Percentiles rank a stretch among this genome's conserved stretches.
Evolutionary conservation across 1,140 invertebrate genomes (phyloP).

Genomic region (Tribolium castaneum): DNA sequence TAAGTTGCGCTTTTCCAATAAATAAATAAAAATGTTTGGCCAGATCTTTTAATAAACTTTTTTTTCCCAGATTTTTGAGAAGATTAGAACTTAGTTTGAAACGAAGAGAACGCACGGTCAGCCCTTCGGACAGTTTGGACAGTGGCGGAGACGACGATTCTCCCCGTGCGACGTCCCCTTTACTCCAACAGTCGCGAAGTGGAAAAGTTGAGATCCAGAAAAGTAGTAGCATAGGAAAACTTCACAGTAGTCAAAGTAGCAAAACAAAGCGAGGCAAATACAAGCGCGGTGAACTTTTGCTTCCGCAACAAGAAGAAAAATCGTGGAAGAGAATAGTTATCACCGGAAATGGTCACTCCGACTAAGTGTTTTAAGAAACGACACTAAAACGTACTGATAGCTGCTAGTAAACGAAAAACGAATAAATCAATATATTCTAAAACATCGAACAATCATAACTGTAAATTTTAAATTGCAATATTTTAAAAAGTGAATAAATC

Average conservation of each 20-base stretch:
- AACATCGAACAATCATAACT: conserved; percentile 59
- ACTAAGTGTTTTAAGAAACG: conserved; percentile 48
- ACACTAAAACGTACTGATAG: conserved; percentile 42
- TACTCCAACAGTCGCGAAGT: conserved; percentile 63
- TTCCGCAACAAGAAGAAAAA: conserved; percentile 55
- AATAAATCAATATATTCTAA: conserved; percentile 54
- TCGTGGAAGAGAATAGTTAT: conserved; percentile 57
- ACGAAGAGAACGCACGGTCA: conserved; percentile 68
- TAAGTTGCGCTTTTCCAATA: too few relatives aligned
- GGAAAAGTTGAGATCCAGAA: conserved; percentile 63
- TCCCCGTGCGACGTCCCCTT: conserved; percentile 68
- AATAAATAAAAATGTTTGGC: too few relatives aligned
- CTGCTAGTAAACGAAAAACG: conserved; percentile 38
- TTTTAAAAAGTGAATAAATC: conserved; percentile 45
- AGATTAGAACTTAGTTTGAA: conserved; percentile 72
- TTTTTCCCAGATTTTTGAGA: conserved; percentile 65
- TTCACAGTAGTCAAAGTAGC: conserved; percentile 54
- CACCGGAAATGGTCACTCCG: conserved; percentile 61
- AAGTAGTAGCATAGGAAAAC: conserved; percentile 65
- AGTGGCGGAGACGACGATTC: conserved; percentile 71
- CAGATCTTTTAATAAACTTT: not conserved
- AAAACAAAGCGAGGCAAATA: conserved; percentile 52
- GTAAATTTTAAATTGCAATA: conserved; percentile 49
- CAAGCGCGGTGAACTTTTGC: conserved; percentile 53
- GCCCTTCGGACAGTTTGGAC: conserved; percentile 67